These are phyloP conservation scores for Aulostomus chinensis DNA, from an alignment of 2,797 vertebrate species.

Conservation along the genomic window DNA sequence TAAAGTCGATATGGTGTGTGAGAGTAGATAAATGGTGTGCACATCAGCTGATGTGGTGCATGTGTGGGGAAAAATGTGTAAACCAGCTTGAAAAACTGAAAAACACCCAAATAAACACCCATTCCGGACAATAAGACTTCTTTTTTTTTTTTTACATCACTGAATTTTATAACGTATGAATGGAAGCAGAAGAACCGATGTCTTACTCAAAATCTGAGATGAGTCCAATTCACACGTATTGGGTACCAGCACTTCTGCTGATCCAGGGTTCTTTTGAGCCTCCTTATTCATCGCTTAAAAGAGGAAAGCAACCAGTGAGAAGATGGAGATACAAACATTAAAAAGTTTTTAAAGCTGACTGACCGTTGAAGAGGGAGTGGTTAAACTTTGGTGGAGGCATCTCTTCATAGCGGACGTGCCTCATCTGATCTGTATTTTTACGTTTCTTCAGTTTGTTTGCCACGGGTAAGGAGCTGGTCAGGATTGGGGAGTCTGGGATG, in stretches of 20 bases:
- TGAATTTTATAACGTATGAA: neutral
- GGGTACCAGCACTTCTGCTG: constrained; percentile 82
- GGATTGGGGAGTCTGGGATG: constrained; percentile 90
- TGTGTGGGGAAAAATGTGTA: no score
- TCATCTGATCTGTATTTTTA: constrained; percentile 70
- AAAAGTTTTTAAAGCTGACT: neutral
- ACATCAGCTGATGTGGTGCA: no score
- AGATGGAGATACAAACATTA: neutral
- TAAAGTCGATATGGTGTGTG: no score
- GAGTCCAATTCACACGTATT: constrained; percentile 87
- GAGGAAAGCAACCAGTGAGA: neutral
- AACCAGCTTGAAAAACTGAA: no score
- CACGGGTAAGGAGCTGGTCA: constrained; percentile 79
- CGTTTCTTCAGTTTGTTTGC: constrained; percentile 85
- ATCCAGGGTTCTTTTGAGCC: constrained; percentile 43
- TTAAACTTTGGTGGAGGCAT: constrained; percentile 59
- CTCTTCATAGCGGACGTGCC: constrained; percentile 82
- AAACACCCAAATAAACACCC: no score
- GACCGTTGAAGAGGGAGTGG: constrained; percentile 53
- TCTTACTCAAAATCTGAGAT: constrained; percentile 66
- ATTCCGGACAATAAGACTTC: no score
- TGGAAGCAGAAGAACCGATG: no score
- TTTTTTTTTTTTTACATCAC: no score
- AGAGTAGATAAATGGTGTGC: no score
- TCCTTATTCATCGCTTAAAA: constrained; percentile 42